Base-by-base conservation (phyloP, 2,888 invertebrate genomes). In the Melinaea marsaeus region DNA sequence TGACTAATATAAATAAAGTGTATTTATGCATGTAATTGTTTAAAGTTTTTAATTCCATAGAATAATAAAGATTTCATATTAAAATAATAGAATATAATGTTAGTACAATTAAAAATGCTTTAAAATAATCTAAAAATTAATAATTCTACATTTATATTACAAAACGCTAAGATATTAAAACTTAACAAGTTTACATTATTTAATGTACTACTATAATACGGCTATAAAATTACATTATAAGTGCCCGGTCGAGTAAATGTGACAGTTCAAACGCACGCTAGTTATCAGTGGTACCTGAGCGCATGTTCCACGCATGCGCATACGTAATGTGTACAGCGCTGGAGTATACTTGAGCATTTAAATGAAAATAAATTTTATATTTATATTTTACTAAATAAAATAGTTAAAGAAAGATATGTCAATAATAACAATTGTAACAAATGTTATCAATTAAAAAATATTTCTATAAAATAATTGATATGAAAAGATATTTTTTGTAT, bases 271-370 rank as follows among this genome's bases (percentile, higher is more conserved):
- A 67, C 65, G 78, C 76, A 74, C 71, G 72, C 77, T 78, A 79
- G 78, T 81, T 86, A 78, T 79, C 71, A 75, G 74, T 72, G 64
- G 70, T 82, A 84, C 81, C 80, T 78, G 80, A 77, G 78, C 76
- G 82, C 82, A 80, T 80, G 81, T 77, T 79, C 77, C 80, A 84
- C 86, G 85, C 85, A 85, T 82, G 85, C 80, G 82, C 83, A 83
- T 83, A 80, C 74, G 78, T 81, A 80, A 75, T 77, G 74, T 79
- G 72, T 68, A 83, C 75, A 66, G 63, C 75, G 79, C 71, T 54
- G n/a, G 51, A 7, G 2, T 35, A 68, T 64, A 65, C 60, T 67
- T 66, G 59, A 57, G 42, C 58, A 35, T 42, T 9, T 42, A 42
- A 7, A 11, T 58, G 32, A 33, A 59, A 58, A 47, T 58, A 42